Evolutionary conservation across 2,888 invertebrate species (phyloP).

Genomic region (Venusia cambrica): DNA sequence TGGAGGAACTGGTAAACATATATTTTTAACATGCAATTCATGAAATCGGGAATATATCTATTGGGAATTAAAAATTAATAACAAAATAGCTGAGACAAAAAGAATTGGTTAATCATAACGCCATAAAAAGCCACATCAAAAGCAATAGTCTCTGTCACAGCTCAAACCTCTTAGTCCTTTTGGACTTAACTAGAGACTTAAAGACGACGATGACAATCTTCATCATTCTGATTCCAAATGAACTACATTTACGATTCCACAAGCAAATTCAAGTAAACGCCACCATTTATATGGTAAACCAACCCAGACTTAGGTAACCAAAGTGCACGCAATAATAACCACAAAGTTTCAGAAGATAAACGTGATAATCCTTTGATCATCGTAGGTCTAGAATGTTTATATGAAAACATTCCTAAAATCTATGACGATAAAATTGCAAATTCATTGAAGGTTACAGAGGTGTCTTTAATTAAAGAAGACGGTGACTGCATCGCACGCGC

Average conservation of each 20-base stretch:
- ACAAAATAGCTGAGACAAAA: too few species aligned
- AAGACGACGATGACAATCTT: too few species aligned
- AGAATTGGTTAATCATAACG: too few species aligned
- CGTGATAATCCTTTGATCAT: background rate
- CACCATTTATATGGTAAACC: conserved; percentile 39
- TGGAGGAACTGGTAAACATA: too few species aligned
- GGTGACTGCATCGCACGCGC: conserved; percentile 51
- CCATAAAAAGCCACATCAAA: too few species aligned
- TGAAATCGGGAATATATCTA: too few species aligned
- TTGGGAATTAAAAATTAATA: too few species aligned
- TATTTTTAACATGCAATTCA: too few species aligned
- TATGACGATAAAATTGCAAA: conserved; percentile 18
- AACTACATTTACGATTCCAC: conserved; percentile 49
- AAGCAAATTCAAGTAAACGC: conserved; percentile 50
- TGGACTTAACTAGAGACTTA: too few species aligned
- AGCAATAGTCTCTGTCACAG: too few species aligned
- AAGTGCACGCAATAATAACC: conserved; percentile 6
- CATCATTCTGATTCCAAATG: conserved; percentile 29
- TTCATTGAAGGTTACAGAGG: conserved; percentile 13
- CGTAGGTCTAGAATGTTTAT: background rate
- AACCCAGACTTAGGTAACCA: conserved; percentile 16
- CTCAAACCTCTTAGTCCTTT: too few species aligned
- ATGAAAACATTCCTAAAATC: conserved; percentile 19
- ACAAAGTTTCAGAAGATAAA: background rate
- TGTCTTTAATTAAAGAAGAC: conserved; percentile 41